Evolutionary conservation across 2,113 vertebrate genomes (phyloP).

Genomic region (Nycticorax nycticorax): DNA sequence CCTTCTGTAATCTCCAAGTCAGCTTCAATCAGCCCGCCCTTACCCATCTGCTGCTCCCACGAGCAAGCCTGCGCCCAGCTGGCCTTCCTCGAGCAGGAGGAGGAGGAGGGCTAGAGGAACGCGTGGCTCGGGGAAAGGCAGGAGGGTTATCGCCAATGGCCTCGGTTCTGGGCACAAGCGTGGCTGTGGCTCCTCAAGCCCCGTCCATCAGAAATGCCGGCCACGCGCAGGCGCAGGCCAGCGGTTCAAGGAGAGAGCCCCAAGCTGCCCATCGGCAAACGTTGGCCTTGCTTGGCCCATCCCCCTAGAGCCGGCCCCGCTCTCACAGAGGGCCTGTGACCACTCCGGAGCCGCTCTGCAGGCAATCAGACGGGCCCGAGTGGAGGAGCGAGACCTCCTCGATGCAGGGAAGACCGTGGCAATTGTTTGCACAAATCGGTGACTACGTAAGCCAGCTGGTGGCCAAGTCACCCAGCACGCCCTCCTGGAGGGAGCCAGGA

Average conservation of each 20-base stretch:
- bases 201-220: background rate
- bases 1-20: background rate
- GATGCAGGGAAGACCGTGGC: background rate
- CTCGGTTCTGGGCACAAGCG: background rate
- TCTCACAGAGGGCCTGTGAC: background rate
- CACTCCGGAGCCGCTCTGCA: background rate
- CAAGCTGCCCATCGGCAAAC: background rate
- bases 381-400: background rate
- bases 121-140: background rate
- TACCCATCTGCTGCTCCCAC: background rate
- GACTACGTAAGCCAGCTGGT: background rate
- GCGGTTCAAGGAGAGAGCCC: background rate
- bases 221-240: background rate
- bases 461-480: accelerated
- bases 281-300: background rate
- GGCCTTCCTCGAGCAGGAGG: background rate
- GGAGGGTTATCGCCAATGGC: background rate
- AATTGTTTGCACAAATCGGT: background rate
- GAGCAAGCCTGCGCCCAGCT: background rate
- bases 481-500: background rate
- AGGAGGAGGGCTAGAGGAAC: background rate
- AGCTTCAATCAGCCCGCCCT: background rate
- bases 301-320: background rate
- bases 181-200: background rate
- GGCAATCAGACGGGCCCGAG: background rate